Evolutionary conservation across 2,888 invertebrate species (phyloP), one percentile per base, ranked within the genome.

Genomic region (Lasioglossum morio): DNA sequence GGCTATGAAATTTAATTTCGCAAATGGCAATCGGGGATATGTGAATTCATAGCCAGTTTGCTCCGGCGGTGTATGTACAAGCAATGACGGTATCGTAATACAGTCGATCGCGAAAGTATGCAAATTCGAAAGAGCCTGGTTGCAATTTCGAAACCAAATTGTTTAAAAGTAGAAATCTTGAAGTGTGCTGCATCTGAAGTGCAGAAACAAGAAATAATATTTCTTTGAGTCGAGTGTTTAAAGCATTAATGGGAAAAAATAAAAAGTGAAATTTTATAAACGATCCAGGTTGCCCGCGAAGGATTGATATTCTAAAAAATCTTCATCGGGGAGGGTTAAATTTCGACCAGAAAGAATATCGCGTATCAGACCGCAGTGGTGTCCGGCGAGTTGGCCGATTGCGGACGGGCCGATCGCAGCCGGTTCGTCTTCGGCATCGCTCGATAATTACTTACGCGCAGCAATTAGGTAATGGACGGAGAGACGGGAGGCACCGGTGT

Each of bases 1-100:
- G 53, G 75, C 75, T 78, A 83, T 87, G 85, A 90, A 92, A 90
- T 91, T 91, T 89, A 91, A 93, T 92, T 92, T 91, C 89, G 87
- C 87, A 92, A 93, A 92, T 92, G 89, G 91, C 89, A 87, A 89
- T 90, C 86, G 82, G 80, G 57, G 79, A 83, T 78, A 74, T 76
- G 72, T 77, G 85, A 73, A 78, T 76, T 79, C 73, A 43, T 60
- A 70, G 82, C 69, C 43, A 81, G 81, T 87, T 79, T 77, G 87
- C 75, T 77, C 85, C 72, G 66, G 77, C 30, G 43, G 84, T 27
- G 79, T 80, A 83, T 81, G 84, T 88, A 90, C 88, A 89, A 91
- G 90, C 88, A 87, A 81, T 70, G 79, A 72, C 66, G 84, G 80
- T 79, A 85, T 16, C 77, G 81, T 84, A 83, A 83, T 81, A 85